phyloP scores from a whole-genome alignment of 1,140 invertebrate species.

The Drosophila funebris region DNA sequence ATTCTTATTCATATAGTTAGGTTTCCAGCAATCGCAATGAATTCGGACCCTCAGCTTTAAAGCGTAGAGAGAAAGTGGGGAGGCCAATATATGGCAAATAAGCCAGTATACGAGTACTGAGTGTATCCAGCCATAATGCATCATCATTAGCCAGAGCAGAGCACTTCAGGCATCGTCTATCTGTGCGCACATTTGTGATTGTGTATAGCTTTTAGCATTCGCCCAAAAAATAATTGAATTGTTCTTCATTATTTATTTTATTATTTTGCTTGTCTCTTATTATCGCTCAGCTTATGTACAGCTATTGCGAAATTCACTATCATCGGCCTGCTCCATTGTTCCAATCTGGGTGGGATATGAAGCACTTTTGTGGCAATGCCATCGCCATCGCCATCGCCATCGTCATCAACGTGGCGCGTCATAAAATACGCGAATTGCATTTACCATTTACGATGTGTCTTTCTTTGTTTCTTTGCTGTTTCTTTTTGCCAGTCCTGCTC shows the following conservation, averaged over 20 bases:
- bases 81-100: constrained; percentile 3
- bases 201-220: constrained; percentile 65
- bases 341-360: constrained; percentile 45
- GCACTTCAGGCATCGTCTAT: constrained; percentile 33
- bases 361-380: constrained; percentile 65
- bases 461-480: constrained; percentile 37
- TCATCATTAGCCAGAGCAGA: constrained; percentile 60
- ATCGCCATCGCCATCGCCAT: constrained; percentile 24
- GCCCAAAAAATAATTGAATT: constrained; percentile 76
- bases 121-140: constrained; percentile 50
- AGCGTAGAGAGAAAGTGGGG: not conserved
- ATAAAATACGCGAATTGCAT: constrained; percentile 83
- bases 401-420: constrained; percentile 75
- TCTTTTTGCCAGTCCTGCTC: constrained; percentile 6
- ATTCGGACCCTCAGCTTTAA: not conserved
- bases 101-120: not conserved
- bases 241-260: constrained; percentile 81
- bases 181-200: constrained; percentile 39
- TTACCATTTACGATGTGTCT: constrained; percentile 78
- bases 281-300: constrained; percentile 70
- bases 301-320: constrained; percentile 47
- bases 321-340: constrained; percentile 56
- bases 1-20: not conserved
- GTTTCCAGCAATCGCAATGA: not conserved
- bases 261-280: constrained; percentile 79